Percentiles rank a stretch among this genome's conserved stretches.
These are phyloP conservation scores for Vicugna pacos DNA, from an alignment of 2,113 vertebrate species.

Conservation along the genomic window DNA sequence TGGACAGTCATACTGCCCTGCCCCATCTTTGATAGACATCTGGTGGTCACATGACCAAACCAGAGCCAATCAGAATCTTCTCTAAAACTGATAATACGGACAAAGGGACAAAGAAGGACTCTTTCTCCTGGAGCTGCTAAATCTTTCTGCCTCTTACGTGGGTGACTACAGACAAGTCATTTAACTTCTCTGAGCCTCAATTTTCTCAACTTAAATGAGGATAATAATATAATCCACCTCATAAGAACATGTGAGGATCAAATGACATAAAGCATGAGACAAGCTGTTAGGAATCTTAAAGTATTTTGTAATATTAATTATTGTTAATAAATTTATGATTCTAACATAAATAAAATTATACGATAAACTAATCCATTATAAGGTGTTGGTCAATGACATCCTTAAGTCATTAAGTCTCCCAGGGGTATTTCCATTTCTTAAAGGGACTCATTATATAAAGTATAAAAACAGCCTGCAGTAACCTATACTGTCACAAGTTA, in stretches of 20 bases:
- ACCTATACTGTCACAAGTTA: neutral
- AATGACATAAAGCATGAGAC: constrained; percentile 37
- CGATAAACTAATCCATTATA: neutral
- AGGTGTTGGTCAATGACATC: neutral
- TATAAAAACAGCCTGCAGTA: neutral
- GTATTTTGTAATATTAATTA: constrained; percentile 25
- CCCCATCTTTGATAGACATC: neutral
- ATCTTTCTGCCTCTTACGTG: constrained; percentile 23
- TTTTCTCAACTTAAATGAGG: constrained; percentile 50
- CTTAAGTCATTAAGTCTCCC: neutral
- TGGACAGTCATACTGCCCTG: neutral
- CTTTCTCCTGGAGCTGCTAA: neutral
- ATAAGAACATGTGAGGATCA: constrained; percentile 12
- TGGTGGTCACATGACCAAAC: constrained; percentile 15
- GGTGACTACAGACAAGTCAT: neutral
- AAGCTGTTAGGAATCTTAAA: constrained; percentile 35
- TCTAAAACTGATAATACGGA: constrained; percentile 14
- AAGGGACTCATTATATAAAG: neutral
- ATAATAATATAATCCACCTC: constrained; percentile 12
- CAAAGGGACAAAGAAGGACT: neutral
- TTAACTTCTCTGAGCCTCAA: constrained; percentile 11
- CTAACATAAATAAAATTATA: constrained; percentile 27
- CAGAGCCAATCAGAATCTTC: constrained; percentile 21
- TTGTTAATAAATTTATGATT: constrained; percentile 3
- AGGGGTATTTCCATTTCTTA: neutral